Base-by-base conservation (phyloP, 2,888 invertebrate genomes). In the Nomada flava region DNA sequence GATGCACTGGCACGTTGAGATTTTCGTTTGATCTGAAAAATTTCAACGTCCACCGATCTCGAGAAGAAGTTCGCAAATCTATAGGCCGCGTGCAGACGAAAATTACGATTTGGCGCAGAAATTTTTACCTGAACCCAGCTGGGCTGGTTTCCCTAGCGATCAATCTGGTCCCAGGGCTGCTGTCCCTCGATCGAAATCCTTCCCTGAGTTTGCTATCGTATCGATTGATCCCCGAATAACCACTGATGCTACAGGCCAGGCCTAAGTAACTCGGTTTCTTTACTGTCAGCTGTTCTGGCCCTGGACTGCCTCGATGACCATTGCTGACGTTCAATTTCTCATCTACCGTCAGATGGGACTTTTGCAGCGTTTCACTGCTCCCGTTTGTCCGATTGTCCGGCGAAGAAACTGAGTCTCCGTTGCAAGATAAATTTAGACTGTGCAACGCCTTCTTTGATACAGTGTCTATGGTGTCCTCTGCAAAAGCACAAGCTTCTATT, bases 241-340 rank as follows among this genome's bases (percentile, higher is more conserved):
- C 98, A 94, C 97, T 98, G 70, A 98, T 97, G 26, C 98, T 98
- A 93, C 98, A 98, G 69, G 98, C 98, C 82, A 98, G 94, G 90
- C 97, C 97, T 75, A 98, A 94, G 93, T 98, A 98, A 76, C 98
- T 98, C 0, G 98, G 98, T 91, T 97, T 96, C 92, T 97, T 97
- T 77, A 87, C 87, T 84, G 92, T 92, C 92, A 92, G 90, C 91
- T 93, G 92, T 72, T 93, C 91, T 60, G 79, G 87, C 67, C 86
- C 86, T 63, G 86, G 76, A 57, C 84, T 87, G 68, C 70, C 68
- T 72, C 84, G 84, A 76, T 89, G 88, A 83, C 88, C 88, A 89
- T 89, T 92, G 89, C 87, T 92, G 75, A 88, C 86, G 79, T 87
- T 90, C 69, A 83, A 69, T 57, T 88, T 89, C 67, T 89, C 86